Base-by-base conservation (phyloP, 2,113 vertebrate species). In the Podarcis cretensis region DNA sequence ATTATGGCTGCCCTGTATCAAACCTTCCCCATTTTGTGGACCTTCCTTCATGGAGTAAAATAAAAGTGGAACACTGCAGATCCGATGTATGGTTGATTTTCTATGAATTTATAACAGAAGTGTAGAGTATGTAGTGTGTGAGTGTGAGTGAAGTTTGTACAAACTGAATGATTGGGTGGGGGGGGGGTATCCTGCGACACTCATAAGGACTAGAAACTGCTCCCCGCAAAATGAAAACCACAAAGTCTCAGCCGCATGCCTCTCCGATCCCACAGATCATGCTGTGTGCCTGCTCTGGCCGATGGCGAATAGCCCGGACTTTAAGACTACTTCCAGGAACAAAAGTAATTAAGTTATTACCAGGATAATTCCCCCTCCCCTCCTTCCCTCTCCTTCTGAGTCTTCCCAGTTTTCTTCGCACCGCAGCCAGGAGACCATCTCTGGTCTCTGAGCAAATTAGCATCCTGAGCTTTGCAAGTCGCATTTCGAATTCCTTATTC, bases 381-480 rank as follows among this genome's bases (percentile, higher is more conserved):
- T 73, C 14, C 84, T 32, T 25, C 37, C 89, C n/a, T 6, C 83
- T 73, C 14, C 84, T 32, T 25, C 37, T 5, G n/a, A 35, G 23
- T 4, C 59, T 3, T 8, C 6, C 30, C 27, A 4, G 13, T 48
- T 73, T 0, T 0, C 5, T 77, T 80, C 87, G 14, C 40, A 1
- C 10, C 10, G 69, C 3, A 78, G 93, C 75, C 93, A 79, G 92
- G 95, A 87, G 71, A 89, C 85, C 21, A 59, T 66, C 88, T 87
- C 77, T 90, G 90, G 89, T 92, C 93, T 95, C 93, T 1, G n/a
- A 87, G 94, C 95, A 93, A 94, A 96, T 97, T 95, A 96, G 95
- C 96, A 96, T 97, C 96, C 96, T 86, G 85, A 90, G 80, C 92
- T 94, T 95, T 92, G 96, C 91, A 95, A 92, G 93, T 83, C 74